phyloP scores from a whole-genome alignment of 2,888 invertebrate genomes.

The Eupithecia vulgata region DNA sequence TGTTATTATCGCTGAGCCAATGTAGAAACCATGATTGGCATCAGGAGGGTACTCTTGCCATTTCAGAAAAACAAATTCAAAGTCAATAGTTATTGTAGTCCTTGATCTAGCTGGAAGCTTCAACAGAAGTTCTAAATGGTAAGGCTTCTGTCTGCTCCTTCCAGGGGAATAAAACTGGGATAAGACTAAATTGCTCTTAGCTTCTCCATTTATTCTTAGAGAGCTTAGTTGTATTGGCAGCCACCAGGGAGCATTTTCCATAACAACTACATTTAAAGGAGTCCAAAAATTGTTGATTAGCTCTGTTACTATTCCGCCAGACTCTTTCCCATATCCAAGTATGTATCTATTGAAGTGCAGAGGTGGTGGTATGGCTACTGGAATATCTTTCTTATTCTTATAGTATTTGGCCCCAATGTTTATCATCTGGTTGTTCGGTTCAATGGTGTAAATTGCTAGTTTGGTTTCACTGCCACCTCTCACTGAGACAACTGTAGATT shows the following conservation, averaged over 20 bases:
- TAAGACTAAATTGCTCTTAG: conserved; percentile 82
- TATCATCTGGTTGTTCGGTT: conserved; percentile 82
- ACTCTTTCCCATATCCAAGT: conserved; percentile 95
- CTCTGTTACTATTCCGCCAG: conserved; percentile 94
- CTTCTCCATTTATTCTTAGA: conserved; percentile 86
- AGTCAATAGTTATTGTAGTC: conserved; percentile 92
- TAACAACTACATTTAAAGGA: conserved; percentile 89
- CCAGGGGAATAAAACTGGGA: conserved; percentile 89
- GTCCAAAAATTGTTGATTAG: conserved; percentile 92
- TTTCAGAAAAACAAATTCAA: conserved; percentile 97
- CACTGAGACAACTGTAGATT: conserved; percentile 82
- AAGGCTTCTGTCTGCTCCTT: conserved; percentile 91
- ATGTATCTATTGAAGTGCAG: conserved; percentile 91
- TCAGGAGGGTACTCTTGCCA: conserved; percentile 99
- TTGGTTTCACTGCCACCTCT: conserved; percentile 88
- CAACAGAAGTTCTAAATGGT: conserved; percentile 94
- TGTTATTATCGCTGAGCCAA: conserved; percentile 94
- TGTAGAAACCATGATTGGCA: conserved; percentile 99
- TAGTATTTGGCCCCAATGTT: conserved; percentile 87
- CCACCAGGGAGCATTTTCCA: conserved; percentile 97
- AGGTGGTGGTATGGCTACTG: conserved; percentile 85
- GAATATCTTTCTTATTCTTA: conserved; percentile 70
- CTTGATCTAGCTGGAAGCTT: conserved; percentile 91
- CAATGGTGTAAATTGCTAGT: conserved; percentile 89
- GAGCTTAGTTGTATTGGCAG: conserved; percentile 95